A percentile compares a stretch with the other conserved stretches of the same genome.
These are phyloP conservation scores for Acheta domesticus DNA, from an alignment of 2,888 invertebrate species.

Conservation along the genomic window DNA sequence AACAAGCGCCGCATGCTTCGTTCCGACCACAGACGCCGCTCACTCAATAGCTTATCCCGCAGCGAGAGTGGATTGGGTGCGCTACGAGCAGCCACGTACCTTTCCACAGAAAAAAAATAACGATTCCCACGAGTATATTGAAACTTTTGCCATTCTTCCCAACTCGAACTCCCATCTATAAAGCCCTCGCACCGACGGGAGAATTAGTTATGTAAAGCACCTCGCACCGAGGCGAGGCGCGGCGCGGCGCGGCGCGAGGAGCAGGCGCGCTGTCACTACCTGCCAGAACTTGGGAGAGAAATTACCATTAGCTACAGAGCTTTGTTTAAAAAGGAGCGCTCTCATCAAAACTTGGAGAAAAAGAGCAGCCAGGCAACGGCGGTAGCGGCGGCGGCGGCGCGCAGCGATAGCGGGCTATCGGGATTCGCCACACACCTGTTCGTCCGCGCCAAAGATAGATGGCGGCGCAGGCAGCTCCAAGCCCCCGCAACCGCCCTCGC, in stretches of 20 bases:
- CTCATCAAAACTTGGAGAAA: constrained; percentile 5
- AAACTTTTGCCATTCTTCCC: constrained; percentile 7
- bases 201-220: constrained; percentile 18
- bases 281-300: constrained; percentile 3
- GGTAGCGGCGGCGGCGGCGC: neutral
- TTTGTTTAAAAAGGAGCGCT: neutral
- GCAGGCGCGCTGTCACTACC: neutral
- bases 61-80: too few relatives aligned
- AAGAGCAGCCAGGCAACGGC: neutral
- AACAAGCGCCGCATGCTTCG: too few relatives aligned
- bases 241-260: neutral
- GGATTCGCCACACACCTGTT: neutral
- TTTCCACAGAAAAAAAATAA: neutral
- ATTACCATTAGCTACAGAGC: constrained; percentile 18
- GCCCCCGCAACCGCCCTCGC: neutral
- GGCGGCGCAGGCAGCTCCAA: neutral
- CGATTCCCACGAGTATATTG: neutral
- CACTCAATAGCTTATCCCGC: too few relatives aligned
- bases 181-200: neutral
- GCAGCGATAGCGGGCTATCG: neutral
- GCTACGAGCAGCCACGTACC: neutral
- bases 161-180: constrained; percentile 1
- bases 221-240: neutral
- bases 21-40: too few relatives aligned
- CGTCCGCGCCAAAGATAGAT: neutral